These are phyloP conservation scores for Temnothorax longispinosus DNA, from an alignment of 1,140 invertebrate species.

Conservation along the genomic window DNA sequence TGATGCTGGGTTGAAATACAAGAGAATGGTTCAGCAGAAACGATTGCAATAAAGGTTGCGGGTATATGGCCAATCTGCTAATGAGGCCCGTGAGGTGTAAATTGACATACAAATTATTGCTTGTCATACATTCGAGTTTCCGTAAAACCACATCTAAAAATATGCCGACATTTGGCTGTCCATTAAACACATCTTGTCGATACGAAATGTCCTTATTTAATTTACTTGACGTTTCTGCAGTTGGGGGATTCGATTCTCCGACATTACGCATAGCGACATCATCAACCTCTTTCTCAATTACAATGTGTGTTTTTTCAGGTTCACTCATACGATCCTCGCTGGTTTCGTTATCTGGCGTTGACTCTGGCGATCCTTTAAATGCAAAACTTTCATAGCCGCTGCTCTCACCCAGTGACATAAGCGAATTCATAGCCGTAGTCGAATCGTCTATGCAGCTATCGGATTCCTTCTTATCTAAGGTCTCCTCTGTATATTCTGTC, in stretches of 20 bases:
- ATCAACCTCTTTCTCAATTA: slow-evolving; percentile 60
- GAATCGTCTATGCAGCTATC: slow-evolving; percentile 75
- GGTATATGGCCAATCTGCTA: slow-evolving; percentile 94
- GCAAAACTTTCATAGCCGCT: slow-evolving; percentile 94
- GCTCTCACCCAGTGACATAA: slow-evolving; percentile 92
- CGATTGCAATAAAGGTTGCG: slow-evolving; percentile 94
- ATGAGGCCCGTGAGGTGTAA: slow-evolving; percentile 95
- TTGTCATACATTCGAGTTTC: slow-evolving; percentile 94
- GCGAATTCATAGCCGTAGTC: slow-evolving; percentile 79
- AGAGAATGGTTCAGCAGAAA: slow-evolving; percentile 95
- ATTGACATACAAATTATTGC: slow-evolving; percentile 95
- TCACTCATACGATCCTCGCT: slow-evolving; percentile 77
- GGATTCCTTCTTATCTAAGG: slow-evolving; percentile 71
- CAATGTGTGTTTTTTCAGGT: slow-evolving; percentile 84
- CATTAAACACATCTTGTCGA: slow-evolving; percentile 76
- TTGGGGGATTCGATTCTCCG: slow-evolving; percentile 12
- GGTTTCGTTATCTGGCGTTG: slow-evolving; percentile 79
- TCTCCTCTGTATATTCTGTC: slow-evolving; percentile 40
- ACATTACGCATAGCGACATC: slow-evolving; percentile 28
- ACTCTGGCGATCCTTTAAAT: slow-evolving; percentile 86
- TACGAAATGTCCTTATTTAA: slow-evolving; percentile 66
- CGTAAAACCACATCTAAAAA: slow-evolving; percentile 93
- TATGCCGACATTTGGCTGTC: slow-evolving; percentile 85
- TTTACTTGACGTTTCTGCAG: slow-evolving; percentile 57
- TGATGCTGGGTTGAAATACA: slow-evolving; percentile 95